Base-by-base conservation (phyloP, 2,888 invertebrate genomes). In the Noctuana brunneofusca region DNA sequence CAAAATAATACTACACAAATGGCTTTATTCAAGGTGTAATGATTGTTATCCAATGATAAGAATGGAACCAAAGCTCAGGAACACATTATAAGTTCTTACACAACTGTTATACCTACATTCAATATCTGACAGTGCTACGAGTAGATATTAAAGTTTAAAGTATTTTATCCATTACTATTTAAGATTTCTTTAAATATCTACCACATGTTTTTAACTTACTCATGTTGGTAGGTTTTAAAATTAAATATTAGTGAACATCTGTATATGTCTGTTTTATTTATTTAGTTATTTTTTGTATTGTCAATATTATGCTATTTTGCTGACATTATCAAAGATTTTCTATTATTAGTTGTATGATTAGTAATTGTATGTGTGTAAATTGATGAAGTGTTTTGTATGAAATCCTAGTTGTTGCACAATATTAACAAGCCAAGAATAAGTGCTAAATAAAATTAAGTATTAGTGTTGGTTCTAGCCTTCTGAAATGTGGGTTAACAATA, bases 211-310 rank as follows among this genome's bases (percentile, higher is more conserved):
- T 11, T 11, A 30, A 30, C 8, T 30, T 30, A 30, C 8, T 9
- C 16, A 11, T 41, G 41, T 41, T 41, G 16, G 9, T 49, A 22
- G 11, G 16, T 48, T n/a, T 48, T 22, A 6, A n/a, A n/a, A 14
- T 11, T 14, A n/a, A 52, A 35, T 54, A 9, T 54, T 24, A 14
- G 32, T 20, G 12, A 6, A 53, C 4, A 24, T 38, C 12, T 54
- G 24, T 54, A 54, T 54, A 54, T 54, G n/a, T 38, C 22, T 54
- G 54, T 54, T 54, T 38, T 38, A 54, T 54, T 54, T 54, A 41
- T 18, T 3, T 54, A 41, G 12, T 35, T 18, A 52, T 30, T 16
- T 50, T 27, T 11, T 24, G 14, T 49, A 5, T 27, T 27, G 27
- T 27, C 49, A 49, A 27, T 49, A 27, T n/a, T 18, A 27, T 49